Conservation (phyloP, 1,140 invertebrate species). For the Drosophila rhopaloa region DNA sequence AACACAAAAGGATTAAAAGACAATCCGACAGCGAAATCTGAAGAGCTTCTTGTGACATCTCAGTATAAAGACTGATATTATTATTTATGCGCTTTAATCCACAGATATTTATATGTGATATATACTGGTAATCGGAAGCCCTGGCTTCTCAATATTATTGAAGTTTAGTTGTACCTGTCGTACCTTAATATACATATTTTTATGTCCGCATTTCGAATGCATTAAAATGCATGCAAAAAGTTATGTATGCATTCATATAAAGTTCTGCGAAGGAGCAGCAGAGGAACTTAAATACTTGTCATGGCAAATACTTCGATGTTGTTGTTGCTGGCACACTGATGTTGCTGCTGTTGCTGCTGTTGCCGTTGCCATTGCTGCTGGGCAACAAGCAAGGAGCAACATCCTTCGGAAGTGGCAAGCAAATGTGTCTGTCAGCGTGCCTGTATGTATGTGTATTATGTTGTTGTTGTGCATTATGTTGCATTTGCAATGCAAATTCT, state of each 20-base stretch:
- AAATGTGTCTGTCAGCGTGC: conserved; percentile 60
- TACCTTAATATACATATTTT: conserved; percentile 32
- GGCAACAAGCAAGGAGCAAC: conserved; percentile 51
- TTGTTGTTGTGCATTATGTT: conserved; percentile 75
- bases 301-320: conserved; percentile 61
- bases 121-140: conserved; percentile 7
- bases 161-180: conserved; percentile 19
- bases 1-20: too few species aligned
- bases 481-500: conserved; percentile 80
- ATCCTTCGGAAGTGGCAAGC: conserved; percentile 71
- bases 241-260: conserved; percentile 43
- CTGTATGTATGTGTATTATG: conserved; percentile 22
- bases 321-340: conserved; percentile 15
- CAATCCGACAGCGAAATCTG: too few species aligned
- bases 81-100: neutral
- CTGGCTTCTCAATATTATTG: conserved; percentile 18
- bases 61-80: neutral
- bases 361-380: conserved; percentile 31
- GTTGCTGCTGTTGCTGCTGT: conserved; percentile 29
- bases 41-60: too few species aligned
- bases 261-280: conserved; percentile 16
- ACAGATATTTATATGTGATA: conserved; percentile 3
- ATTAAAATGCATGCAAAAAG: conserved; percentile 60
- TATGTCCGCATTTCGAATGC: conserved; percentile 39
- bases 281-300: conserved; percentile 73